Evolutionary conservation across 2,888 invertebrate genomes (phyloP), one percentile per base, ranked within the genome.

Genomic region (Philhelius pedissequus): DNA sequence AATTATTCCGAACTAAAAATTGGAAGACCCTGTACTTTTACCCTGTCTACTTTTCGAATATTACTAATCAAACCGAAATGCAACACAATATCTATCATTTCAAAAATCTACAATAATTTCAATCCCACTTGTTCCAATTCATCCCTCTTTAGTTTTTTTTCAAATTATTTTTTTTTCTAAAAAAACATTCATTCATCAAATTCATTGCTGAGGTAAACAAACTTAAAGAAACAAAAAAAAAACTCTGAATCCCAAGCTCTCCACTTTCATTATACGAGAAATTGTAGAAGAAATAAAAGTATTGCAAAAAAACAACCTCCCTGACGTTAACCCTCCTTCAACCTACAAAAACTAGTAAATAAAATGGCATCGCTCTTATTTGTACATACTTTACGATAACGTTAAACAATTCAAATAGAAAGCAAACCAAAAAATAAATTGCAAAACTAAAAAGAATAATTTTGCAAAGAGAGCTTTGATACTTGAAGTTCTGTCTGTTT

Each of bases 381-480:
- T 30, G 9, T 48, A 40, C 11, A 2, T 18, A 11, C 7, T 32
- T 32, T 32, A 50, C 69, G 54, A 69, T 74, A 74, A 69, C 43
- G 50, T 40, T 13, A 32, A n/a, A n/a, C n/a, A n/a, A n/a, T n/a
- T n/a, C n/a, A n/a, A n/a, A n/a, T n/a, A 68, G 66, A 32, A 22
- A 35, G 0, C 35, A 66, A 68, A 60, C n/a, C n/a, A n/a, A 50
- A 22, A 25, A 13, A 15, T 20, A 18, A 64, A 48, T 48, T 48
- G 48, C 48, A 48, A 64, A 56, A 74, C 30, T 64, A 8, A 11
- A 35, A 56, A 38, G 18, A 60, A 50, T 35, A n/a, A 20, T 50
- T 73, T 64, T 56, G 45, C 56, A 38, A 58, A 83, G 70, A 78
- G 69, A 83, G 82, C 82, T 83, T 74, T 62, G 54, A 69, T 60